Conservation (phyloP, 2,113 vertebrate species). For the Pseudonaja textilis region DNA sequence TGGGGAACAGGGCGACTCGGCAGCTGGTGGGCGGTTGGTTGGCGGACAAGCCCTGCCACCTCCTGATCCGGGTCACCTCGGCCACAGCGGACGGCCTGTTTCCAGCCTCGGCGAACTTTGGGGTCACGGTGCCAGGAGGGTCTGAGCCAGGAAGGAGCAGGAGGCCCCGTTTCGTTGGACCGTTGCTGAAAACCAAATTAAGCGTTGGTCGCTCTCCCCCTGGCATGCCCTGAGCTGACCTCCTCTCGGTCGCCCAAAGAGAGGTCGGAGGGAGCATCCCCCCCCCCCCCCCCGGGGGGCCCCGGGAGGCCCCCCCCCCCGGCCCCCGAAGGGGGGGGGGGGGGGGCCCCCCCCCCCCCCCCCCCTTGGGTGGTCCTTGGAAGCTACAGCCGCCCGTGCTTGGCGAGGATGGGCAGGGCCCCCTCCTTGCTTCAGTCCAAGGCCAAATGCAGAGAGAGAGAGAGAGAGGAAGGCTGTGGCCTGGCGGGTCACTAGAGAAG, state of each 20-base stretch:
- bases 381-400: background rate
- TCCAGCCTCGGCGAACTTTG: background rate
- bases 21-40: background rate
- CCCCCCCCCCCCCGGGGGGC: no score
- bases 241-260: background rate
- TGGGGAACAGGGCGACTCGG: background rate
- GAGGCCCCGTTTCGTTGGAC: background rate
- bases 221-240: background rate
- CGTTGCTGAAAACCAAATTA: background rate
- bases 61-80: background rate
- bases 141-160: background rate
- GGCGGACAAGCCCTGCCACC: background rate
- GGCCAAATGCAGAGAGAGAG: background rate
- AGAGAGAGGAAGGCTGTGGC: background rate
- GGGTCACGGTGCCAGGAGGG: background rate
- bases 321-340: no score
- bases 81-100: background rate
- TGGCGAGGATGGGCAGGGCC: no score
- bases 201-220: background rate
- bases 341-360: no score
- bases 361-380: background rate
- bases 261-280: fast-evolving
- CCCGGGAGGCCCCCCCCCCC: no score
- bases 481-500: background rate
- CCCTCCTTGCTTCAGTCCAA: background rate